These are phyloP conservation scores for Drosophila serrata DNA, from an alignment of 1,140 invertebrate genomes.

Conservation along the genomic window DNA sequence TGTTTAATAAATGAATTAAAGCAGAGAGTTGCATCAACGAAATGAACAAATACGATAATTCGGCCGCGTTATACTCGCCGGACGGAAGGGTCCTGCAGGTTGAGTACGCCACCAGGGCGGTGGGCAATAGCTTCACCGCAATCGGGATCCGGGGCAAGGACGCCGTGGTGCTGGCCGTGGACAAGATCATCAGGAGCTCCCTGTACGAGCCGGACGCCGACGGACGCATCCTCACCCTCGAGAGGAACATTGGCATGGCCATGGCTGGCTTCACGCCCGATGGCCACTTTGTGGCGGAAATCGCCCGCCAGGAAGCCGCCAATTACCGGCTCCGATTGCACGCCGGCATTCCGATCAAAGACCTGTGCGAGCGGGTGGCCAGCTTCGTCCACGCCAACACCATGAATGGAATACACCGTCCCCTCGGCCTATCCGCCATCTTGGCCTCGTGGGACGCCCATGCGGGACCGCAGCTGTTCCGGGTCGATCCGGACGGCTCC, in stretches of 20 bases:
- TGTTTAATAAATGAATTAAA: constrained; percentile 4
- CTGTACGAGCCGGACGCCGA: constrained; percentile 97
- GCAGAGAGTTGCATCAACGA: constrained; percentile 41
- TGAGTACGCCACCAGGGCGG: constrained; percentile 99
- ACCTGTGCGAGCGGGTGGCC: constrained; percentile 95
- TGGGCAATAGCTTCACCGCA: constrained; percentile 99
- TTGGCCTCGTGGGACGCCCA: constrained; percentile 93
- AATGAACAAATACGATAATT: constrained; percentile 99
- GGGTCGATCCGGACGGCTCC: constrained; percentile 97
- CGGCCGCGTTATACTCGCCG: constrained; percentile 99
- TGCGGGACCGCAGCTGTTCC: constrained; percentile 96
- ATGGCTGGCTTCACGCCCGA: constrained; percentile 97
- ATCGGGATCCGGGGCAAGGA: constrained; percentile 98
- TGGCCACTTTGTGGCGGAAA: constrained; percentile 96
- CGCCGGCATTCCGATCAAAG: constrained; percentile 95
- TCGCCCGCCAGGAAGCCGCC: constrained; percentile 94
- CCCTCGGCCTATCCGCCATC: constrained; percentile 96
- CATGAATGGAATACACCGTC: constrained; percentile 96
- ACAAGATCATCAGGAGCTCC: constrained; percentile 98
- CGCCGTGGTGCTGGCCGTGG: constrained; percentile 98
- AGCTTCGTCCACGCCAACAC: constrained; percentile 99
- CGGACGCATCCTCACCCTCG: constrained; percentile 97
- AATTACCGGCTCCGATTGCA: constrained; percentile 95
- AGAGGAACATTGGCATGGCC: constrained; percentile 97
- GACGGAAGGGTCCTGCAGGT: constrained; percentile 99